Base-by-base conservation (phyloP, 1,140 invertebrate species). In the Andrena cerasifolii region DNA sequence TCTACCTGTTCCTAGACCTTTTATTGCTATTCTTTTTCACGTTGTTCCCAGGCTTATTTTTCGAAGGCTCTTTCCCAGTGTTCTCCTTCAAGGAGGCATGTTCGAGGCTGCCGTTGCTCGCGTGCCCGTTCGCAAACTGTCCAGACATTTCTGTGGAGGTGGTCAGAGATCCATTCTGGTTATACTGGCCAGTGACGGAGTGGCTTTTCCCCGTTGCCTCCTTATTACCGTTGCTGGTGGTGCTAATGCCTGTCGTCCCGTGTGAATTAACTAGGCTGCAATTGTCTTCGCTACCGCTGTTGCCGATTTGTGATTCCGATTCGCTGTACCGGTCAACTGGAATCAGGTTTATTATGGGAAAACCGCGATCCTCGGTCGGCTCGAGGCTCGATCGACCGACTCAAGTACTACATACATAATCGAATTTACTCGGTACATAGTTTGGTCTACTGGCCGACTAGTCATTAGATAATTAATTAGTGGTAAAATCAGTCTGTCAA, bases 301-400 rank as follows among this genome's bases (percentile, higher is more conserved):
- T 95, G 58, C 94, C 94, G 80, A 94, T 97, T 91, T 98, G 96
- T 16, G 97, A 98, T 92, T 98, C 97, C 58, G 96, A 96, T 92
- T 98, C 97, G 93, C 96, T 98, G 88, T 97, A 96, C 87, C 96
- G 94, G 88, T 97, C 96, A 93, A 95, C 95, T 96, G 89, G 88
- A 94, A 94, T 91, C 83, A 91, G 90, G 83, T 81, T 88, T 73
- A 79, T 56, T 79, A 90, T 91, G 88, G 78, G 76, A 84, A 78
- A 79, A 83, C 40, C 58, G 70, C 45, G 79, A 86, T 85, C 62
- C 62, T 16, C 28, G 49, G 24, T 28, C 12, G 31, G 21, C 16
- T 26, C 43, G 18, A 24, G 56, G 31, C 10, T 36, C 45, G 14
- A 51, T 26, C 40, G 31, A 28, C n/a, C 31, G 31, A 26, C 8